Percentiles rank a stretch among this genome's conserved stretches.
These are phyloP conservation scores for Ochropleura plecta DNA, from an alignment of 2,888 invertebrate genomes.

Conservation along the genomic window DNA sequence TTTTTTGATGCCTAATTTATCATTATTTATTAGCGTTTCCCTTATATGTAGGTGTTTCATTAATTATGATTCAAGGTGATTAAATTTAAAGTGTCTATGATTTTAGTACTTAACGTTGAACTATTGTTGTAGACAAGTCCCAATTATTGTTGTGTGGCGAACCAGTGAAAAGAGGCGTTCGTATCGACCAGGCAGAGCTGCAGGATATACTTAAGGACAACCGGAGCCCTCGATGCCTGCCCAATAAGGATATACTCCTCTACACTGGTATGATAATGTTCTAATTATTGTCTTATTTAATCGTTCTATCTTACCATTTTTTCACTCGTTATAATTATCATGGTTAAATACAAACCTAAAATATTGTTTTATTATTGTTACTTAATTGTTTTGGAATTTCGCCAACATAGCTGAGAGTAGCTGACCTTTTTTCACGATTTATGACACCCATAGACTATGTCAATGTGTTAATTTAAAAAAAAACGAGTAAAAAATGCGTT, in stretches of 20 bases:
- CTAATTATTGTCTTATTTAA: not conserved
- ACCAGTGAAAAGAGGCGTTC: conserved; percentile 89
- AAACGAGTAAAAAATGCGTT: not conserved
- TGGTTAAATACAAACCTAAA: too few relatives aligned
- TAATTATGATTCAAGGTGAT: conserved; percentile 18
- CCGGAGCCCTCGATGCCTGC: conserved; percentile 92
- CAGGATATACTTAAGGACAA: conserved; percentile 88
- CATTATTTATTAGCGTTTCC: conserved; percentile 21
- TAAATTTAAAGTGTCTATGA: conserved; percentile 19
- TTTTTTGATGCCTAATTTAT: conserved; percentile 30
- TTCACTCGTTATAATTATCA: not conserved
- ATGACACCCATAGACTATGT: not conserved
- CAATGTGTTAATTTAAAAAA: not conserved
- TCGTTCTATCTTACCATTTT: not conserved
- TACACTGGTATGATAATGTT: conserved; percentile 89
- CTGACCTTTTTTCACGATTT: not conserved
- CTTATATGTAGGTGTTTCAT: conserved; percentile 37
- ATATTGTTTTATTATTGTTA: too few relatives aligned
- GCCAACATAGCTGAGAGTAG: not conserved
- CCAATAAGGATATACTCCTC: conserved; percentile 92
- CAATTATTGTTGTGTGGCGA: conserved; percentile 93
- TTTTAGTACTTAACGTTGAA: conserved; percentile 7
- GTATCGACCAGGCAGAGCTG: conserved; percentile 87
- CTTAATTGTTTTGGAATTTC: not conserved
- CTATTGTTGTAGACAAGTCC: conserved; percentile 91